Evolutionary conservation across 2,113 vertebrate species (phyloP).

Genomic region (Cyanistes caeruleus): DNA sequence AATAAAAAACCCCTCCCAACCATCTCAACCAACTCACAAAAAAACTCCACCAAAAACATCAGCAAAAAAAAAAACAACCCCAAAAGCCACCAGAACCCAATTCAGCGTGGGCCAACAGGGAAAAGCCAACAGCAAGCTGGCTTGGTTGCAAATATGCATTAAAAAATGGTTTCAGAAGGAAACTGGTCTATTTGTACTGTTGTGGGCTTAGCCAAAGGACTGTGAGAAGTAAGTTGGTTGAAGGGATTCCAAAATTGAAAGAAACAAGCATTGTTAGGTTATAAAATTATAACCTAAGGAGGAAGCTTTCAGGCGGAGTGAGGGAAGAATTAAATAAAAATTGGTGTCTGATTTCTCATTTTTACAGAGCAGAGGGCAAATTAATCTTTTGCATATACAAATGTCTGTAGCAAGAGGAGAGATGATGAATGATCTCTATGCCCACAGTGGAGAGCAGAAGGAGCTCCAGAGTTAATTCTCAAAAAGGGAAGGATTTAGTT

Average conservation of each 20-base stretch:
- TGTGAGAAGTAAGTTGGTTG: background rate
- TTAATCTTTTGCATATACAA: background rate
- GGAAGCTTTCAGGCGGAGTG: background rate
- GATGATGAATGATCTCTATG: background rate
- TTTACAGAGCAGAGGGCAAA: background rate
- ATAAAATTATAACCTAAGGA: background rate
- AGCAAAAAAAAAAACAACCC: background rate
- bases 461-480: background rate
- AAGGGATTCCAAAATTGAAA: background rate
- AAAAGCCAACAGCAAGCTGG: background rate
- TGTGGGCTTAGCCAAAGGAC: background rate
- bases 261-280: background rate
- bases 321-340: background rate
- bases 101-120: background rate
- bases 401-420: background rate
- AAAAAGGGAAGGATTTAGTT: background rate
- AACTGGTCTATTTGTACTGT: background rate
- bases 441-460: background rate
- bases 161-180: background rate
- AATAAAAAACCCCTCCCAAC: background rate
- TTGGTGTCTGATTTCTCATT: background rate
- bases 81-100: fast-evolving
- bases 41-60: background rate
- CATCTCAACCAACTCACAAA: background rate
- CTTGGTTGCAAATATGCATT: background rate